Percentiles rank a stretch among this genome's conserved stretches.
Evolutionary conservation across 2,113 vertebrate species (phyloP).

Genomic region (Kobus ellipsiprymnus): DNA sequence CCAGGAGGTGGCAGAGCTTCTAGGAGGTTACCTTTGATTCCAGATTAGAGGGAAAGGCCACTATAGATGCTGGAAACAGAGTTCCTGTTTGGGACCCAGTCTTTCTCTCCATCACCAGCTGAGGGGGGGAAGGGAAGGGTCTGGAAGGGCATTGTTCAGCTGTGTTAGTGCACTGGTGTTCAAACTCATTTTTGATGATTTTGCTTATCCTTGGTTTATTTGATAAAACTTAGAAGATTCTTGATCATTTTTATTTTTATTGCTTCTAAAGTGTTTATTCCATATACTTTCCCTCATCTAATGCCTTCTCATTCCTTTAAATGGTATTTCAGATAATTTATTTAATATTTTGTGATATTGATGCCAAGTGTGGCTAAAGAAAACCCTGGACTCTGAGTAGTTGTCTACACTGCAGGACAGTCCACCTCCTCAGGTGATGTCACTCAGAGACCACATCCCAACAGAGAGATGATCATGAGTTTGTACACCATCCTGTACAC

Average conservation of each 20-base stretch:
- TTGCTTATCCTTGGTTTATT: no score
- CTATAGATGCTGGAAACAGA: neutral
- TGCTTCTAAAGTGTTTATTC: neutral
- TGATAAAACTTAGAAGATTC: neutral
- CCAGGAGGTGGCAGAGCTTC: neutral
- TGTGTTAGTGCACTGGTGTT: neutral
- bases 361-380: neutral
- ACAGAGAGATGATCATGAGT: no score
- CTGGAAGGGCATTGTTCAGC: neutral
- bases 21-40: neutral
- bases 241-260: neutral
- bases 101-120: neutral
- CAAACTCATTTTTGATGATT: neutral
- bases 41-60: neutral
- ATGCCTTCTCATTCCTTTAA: neutral
- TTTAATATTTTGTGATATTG: neutral
- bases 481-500: no score
- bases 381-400: neutral
- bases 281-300: neutral
- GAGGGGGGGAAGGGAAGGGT: rapidly evolving
- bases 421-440: no score
- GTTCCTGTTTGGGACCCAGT: neutral
- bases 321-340: rapidly evolving
- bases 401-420: neutral
- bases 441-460: no score